phyloP scores from a whole-genome alignment of 2,113 vertebrate genomes.

The Grammomys dolichurus region DNA sequence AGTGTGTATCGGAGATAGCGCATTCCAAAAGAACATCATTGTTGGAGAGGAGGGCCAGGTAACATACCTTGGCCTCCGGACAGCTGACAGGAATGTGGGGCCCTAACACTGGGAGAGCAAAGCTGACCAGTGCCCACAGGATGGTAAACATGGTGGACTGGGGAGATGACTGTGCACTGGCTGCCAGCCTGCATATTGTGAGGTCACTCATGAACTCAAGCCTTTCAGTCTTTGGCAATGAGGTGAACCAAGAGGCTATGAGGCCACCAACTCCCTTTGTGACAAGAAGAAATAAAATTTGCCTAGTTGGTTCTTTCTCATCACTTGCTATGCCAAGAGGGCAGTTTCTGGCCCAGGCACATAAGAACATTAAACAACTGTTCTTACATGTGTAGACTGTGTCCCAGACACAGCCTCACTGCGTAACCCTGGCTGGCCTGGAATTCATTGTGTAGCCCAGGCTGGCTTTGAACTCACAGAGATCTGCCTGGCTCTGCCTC shows the following conservation, averaged over 20 bases:
- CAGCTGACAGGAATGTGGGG: conserved; percentile 21
- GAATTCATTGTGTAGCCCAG: neutral
- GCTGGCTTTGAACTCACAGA: neutral
- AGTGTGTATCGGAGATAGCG: neutral
- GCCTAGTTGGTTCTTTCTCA: neutral
- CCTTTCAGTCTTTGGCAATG: neutral
- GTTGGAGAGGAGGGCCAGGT: conserved; percentile 53
- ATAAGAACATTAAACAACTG: neutral
- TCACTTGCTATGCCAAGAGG: neutral
- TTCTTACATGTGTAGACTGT: neutral
- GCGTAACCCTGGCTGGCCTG: neutral
- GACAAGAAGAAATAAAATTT: neutral
- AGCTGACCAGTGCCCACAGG: conserved; percentile 58
- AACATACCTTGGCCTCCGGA: neutral
- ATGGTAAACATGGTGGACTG: conserved; percentile 53
- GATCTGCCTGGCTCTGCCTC: neutral
- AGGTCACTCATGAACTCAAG: conserved; percentile 44
- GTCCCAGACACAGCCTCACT: neutral
- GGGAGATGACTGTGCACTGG: accelerated
- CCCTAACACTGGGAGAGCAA: accelerated
- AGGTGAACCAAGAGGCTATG: neutral
- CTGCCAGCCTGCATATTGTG: conserved; percentile 43
- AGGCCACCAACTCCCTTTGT: neutral
- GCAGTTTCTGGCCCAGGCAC: neutral
- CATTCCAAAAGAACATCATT: conserved; percentile 57